Evolutionary conservation across 2,113 vertebrate species (phyloP), one percentile per base, ranked within the genome.

Genomic region (Eudyptes chrysolophus): DNA sequence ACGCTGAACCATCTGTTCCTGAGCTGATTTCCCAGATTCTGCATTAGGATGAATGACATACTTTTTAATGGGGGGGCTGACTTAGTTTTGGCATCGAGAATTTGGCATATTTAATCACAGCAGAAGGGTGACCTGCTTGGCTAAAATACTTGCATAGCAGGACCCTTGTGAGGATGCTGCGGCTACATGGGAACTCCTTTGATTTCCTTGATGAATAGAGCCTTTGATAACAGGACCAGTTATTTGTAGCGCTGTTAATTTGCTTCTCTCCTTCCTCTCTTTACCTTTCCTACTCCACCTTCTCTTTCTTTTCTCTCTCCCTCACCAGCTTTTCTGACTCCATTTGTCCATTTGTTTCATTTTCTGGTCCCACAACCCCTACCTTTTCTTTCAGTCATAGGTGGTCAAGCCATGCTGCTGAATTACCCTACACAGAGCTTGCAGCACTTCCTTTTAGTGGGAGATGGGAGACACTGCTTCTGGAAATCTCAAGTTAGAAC

Each of bases 381-480:
- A 58, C 96, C 93, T 96, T 97, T 96, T 97, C 94, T 97, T 93
- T 96, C 97, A 97, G 96, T 76, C 94, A 82, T 95, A 96, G 93
- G 96, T 96, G 93, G 44, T 92, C 95, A 96, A 96, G 96, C 94
- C 92, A 90, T 92, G 85, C 86, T 96, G 87, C 94, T 97, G 96
- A 96, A 95, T 96, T 96, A 77, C 52, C 88, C 87, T 94, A 95
- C 95, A 90, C 94, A 97, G 94, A 96, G 88, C 93, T 97, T 97
- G 92, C 97, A 97, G 95, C 93, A 96, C 44, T 97, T 97, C 96
- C 92, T 97, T 96, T 97, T 96, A 97, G 96, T 96, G 92, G 90
- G 96, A 97, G 96, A 97, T 97, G 97, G 96, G 96, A 97, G 95
- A 95, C 94, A 95, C 97, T 97, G 92, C 96, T 95, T 66, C 96